phyloP scores from a whole-genome alignment of 2,797 vertebrate genomes.

The Amphiprion clarkii region DNA sequence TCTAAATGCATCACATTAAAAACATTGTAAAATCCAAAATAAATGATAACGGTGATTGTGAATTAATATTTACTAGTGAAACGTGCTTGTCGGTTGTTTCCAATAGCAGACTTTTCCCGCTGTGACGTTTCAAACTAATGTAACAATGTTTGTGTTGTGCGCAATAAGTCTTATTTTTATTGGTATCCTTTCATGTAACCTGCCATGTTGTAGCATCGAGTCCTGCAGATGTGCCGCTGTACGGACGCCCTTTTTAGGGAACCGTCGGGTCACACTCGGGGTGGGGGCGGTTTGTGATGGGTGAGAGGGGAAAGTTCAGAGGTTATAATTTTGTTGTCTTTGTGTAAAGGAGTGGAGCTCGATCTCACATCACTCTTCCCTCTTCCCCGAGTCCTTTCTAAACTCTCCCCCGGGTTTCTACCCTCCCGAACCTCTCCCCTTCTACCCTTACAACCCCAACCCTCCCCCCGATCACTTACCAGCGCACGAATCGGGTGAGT shows the following conservation, averaged over 20 bases:
- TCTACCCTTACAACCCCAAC: slow-evolving; percentile 87
- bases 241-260: not conserved
- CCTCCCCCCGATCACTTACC: slow-evolving; percentile 78
- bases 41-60: not conserved
- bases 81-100: not conserved
- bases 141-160: not conserved
- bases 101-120: rapidly evolving
- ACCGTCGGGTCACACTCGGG: not conserved
- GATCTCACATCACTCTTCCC: slow-evolving; percentile 86
- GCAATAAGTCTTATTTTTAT: slow-evolving; percentile 9
- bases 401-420: slow-evolving; percentile 88
- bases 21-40: not conserved
- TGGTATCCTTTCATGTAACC: not conserved
- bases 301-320: slow-evolving; percentile 83
- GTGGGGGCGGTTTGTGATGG: slow-evolving; percentile 37
- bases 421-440: slow-evolving; percentile 88
- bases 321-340: slow-evolving; percentile 85
- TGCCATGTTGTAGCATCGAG: not conserved
- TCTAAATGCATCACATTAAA: slow-evolving; percentile 4
- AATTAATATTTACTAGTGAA: not conserved
- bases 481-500: slow-evolving; percentile 78
- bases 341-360: slow-evolving; percentile 86
- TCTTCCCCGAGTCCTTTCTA: slow-evolving; percentile 87
- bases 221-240: not conserved
- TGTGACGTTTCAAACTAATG: not conserved